Evolutionary conservation across 2,113 vertebrate genomes (phyloP), one percentile per base, ranked within the genome.

Genomic region (Cephalopterus ornatus): DNA sequence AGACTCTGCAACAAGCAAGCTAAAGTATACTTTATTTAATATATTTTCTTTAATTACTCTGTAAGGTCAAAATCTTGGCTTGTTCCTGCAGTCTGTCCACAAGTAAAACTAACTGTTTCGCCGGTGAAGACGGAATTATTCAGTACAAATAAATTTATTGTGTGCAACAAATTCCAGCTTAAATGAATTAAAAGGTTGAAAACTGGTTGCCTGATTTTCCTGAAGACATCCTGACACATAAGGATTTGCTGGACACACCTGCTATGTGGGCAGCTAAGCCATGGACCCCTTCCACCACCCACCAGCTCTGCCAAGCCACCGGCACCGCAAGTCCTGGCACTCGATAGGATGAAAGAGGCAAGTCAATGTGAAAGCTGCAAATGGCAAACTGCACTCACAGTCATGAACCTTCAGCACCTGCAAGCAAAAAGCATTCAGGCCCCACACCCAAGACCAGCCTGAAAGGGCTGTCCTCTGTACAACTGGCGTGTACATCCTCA

Each of bases 231-330:
- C 16, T 71, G 74, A 7, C 9, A 23, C 2, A 1, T 23, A 41
- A 61, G 18, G 22, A 26, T 87, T 77, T 58, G 15, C 42, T 4
- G 3, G 49, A 21, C 20, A 24, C 14, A 65, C 35, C 2, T 2
- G 23, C 11, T 2, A 3, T 37, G 52, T 0, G 0, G 67, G 39
- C 52, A 88, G 46, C 52, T 71, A 32, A 62, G 37, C 22, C 71
- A 52, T 17, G 62, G 82, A 73, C 14, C 58, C 12, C 16, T 85
- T 78, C 52, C 23, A 81, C 20, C 7, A 15, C 23, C 32, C 41
- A 35, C 30, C 50, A 56, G 46, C 28, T 62, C 55, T 85, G 44
- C 67, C 53, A 37, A 44, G 10, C 44, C 49, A 84, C 35, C 53
- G 56, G n/a, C 10, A 10, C 28, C 18, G 30, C 80, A 81, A 1